Base-by-base conservation (phyloP, 2,113 vertebrate genomes). In the Elephantulus edwardii region DNA sequence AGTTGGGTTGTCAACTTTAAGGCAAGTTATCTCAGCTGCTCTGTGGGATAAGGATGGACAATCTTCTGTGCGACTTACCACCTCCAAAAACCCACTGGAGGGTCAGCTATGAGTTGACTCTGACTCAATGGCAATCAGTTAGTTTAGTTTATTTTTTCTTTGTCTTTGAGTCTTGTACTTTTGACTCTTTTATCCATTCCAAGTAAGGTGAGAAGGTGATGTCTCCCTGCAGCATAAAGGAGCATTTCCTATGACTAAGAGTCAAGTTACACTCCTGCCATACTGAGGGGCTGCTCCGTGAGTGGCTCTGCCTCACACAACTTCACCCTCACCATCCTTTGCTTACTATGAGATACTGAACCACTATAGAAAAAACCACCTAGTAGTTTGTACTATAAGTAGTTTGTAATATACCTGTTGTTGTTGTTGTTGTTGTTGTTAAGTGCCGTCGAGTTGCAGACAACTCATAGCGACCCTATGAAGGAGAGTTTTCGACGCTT, bases 281-380 rank as follows among this genome's bases (percentile, higher is more conserved):
- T 4, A 50, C 1, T 33, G 12, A 74, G 88, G 11, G 33, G n/a
- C 20, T 40, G 17, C 7, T 70, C 82, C 24, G n/a, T 56, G 72
- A 68, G 30, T 62, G 42, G 68, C 56, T 77, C 56, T 77, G 9
- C 1, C 33, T 19, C 44, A 6, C 11, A 33, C 11, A 26, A n/a
- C 42, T 79, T 86, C 71, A 72, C 38, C 88, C 40, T 83, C 60
- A 75, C 64, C 16, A 74, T 11, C 17, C 40, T 86, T 88, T 80
- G 48, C 68, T 77, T 92, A 46, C 4, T 70, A 48, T 40, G 46
- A 88, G 79, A 91, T 78, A 79, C 13, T 72, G 56, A 86, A 76
- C 72, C 80, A 42, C 10, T 56, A 71, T 74, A 91, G n/a, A 71
- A 78, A 71, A 71, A 35, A 81, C 77, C 11, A 54, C 44, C 28